These are phyloP conservation scores for Bursaphelenchus okinawaensis DNA, from an alignment of 2,888 invertebrate genomes.

Conservation along the genomic window DNA sequence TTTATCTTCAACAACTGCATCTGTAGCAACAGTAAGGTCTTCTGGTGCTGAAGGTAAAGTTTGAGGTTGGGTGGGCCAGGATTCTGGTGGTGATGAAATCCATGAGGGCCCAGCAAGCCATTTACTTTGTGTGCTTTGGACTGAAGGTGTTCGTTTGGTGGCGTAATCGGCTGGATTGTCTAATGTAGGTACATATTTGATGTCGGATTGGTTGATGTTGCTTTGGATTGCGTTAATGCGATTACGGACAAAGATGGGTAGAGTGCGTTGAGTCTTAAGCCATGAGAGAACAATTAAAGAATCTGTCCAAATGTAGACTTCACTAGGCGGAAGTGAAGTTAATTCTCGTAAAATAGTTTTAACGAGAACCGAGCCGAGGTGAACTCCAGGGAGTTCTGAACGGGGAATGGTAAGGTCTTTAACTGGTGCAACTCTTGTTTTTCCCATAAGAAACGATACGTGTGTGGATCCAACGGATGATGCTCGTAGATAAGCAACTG, in stretches of 20 bases:
- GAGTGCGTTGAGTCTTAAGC: constrained; percentile 1
- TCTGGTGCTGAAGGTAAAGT: not conserved
- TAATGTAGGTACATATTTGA: constrained; percentile 34
- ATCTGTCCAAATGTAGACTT: constrained; percentile 22
- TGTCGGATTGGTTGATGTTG: not conserved
- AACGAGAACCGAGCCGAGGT: constrained; percentile 8
- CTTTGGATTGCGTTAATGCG: constrained; percentile 16
- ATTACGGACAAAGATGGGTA: constrained; percentile 19
- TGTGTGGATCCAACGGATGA: not conserved
- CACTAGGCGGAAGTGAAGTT: not conserved
- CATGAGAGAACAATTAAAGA: constrained; percentile 14
- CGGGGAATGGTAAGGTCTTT: constrained; percentile 17
- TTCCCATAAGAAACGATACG: not conserved
- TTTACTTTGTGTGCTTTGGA: no score
- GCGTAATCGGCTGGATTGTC: constrained; percentile 54
- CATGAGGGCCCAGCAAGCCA: not conserved
- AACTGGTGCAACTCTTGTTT: not conserved
- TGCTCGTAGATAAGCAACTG: constrained; percentile 18
- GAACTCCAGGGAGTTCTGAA: constrained; percentile 21
- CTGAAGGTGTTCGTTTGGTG: constrained; percentile 15
- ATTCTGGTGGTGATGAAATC: not conserved
- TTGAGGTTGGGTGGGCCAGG: not conserved
- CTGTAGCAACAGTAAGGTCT: not conserved
- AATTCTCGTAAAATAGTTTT: not conserved
- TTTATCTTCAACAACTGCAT: not conserved